These are phyloP conservation scores for Channa striata DNA, from an alignment of 2,797 vertebrate genomes.

Conservation along the genomic window DNA sequence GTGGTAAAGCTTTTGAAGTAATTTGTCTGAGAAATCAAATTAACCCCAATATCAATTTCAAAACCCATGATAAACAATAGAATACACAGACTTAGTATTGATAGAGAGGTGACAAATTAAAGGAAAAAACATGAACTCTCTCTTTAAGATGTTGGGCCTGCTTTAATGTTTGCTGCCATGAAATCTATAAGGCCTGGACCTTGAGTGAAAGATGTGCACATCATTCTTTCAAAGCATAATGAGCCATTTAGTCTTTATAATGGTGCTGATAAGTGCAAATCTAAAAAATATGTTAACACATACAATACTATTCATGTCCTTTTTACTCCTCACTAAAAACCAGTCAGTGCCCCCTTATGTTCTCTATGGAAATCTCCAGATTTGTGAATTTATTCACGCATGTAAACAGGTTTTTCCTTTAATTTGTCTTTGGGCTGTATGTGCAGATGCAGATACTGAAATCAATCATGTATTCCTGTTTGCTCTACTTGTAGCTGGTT, in stretches of 20 bases:
- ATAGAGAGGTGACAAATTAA: slow-evolving; percentile 50
- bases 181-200: background rate
- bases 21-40: slow-evolving; percentile 10
- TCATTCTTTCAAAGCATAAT: background rate
- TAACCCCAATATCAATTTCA: background rate
- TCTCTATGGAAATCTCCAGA: background rate
- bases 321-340: background rate
- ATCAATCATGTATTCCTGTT: slow-evolving; percentile 27
- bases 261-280: background rate
- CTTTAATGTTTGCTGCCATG: background rate
- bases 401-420: slow-evolving; percentile 46
- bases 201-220: background rate
- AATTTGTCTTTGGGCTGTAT: slow-evolving; percentile 42
- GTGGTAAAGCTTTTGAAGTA: slow-evolving; percentile 2
- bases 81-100: slow-evolving; percentile 27
- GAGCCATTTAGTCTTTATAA: background rate
- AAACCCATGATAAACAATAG: slow-evolving; percentile 13
- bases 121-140: slow-evolving; percentile 37
- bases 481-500: slow-evolving; percentile 35
- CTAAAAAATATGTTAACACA: background rate
- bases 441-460: slow-evolving; percentile 12
- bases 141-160: background rate
- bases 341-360: background rate
- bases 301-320: background rate
- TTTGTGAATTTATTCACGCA: background rate